Conservation (phyloP, 2,113 vertebrate genomes). For the Rattus norvegicus region DNA sequence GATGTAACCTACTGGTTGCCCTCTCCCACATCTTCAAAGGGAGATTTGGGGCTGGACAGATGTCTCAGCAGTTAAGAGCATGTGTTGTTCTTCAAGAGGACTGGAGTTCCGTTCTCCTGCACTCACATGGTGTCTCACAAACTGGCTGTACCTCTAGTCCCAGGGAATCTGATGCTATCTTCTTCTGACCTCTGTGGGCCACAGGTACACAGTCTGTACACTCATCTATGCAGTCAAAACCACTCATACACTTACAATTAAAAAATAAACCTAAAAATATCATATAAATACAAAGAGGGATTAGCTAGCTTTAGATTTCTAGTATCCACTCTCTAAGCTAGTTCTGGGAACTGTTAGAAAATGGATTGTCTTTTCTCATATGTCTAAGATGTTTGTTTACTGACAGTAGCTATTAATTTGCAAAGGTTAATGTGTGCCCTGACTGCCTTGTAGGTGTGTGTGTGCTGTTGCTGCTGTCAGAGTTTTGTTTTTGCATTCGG, state of each 20-base stretch:
- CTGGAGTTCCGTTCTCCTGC: not conserved
- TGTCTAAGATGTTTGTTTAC: not conserved
- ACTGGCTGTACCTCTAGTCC: not conserved
- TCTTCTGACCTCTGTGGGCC: too few species aligned
- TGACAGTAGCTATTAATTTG: fast-evolving
- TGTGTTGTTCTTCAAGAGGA: not conserved
- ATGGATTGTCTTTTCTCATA: not conserved
- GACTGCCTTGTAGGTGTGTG: fast-evolving
- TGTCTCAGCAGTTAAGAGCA: too few species aligned
- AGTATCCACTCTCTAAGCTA: not conserved
- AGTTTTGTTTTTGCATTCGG: fast-evolving
- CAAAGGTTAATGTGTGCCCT: not conserved
- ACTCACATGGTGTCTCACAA: not conserved
- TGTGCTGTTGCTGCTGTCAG: fast-evolving
- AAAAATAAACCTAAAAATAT: not conserved
- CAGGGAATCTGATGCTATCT: not conserved
- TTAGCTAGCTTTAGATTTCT: not conserved
- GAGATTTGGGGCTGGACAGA: not conserved
- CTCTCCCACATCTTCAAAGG: not conserved
- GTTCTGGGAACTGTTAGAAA: not conserved
- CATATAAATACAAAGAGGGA: not conserved
- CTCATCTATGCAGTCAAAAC: not conserved
- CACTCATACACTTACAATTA: not conserved
- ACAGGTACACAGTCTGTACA: not conserved
- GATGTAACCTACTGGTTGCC: not conserved